Conservation (phyloP, 2,797 vertebrate genomes). For the Hapalemur alaotrensis region DNA sequence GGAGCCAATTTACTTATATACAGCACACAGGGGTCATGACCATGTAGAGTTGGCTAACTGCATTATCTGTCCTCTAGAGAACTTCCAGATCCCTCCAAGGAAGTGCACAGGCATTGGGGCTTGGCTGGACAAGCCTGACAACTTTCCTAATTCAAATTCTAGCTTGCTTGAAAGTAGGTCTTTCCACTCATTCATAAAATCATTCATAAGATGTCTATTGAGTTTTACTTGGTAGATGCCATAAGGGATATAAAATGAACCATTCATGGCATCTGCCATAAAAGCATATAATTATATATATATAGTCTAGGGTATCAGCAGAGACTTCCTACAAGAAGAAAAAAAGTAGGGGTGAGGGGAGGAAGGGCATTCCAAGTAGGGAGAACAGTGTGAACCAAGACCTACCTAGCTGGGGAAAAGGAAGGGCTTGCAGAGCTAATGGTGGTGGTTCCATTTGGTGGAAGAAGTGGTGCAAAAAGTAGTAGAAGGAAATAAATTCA, state of each 20-base stretch:
- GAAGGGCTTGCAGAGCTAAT: neutral
- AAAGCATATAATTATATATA: neutral
- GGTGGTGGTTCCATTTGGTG: neutral
- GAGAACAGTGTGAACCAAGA: neutral
- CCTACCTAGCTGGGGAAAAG: neutral
- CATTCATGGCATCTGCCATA: neutral
- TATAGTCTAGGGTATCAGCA: neutral
- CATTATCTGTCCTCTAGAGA: neutral
- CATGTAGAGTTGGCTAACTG: neutral
- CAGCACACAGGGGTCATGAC: neutral
- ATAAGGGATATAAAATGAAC: neutral
- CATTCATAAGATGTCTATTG: neutral
- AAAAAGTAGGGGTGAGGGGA: neutral
- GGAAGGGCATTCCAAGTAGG: neutral
- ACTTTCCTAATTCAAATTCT: slow-evolving; percentile 55
- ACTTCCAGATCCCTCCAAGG: slow-evolving; percentile 7
- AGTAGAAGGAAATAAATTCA: neutral
- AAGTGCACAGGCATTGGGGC: neutral
- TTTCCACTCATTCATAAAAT: neutral
- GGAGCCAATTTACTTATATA: neutral
- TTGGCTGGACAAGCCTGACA: neutral
- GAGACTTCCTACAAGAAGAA: neutral
- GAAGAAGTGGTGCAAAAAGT: neutral
- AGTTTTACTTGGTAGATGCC: neutral
- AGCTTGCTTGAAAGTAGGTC: slow-evolving; percentile 18